These are phyloP conservation scores for Hirudinaria manillensis DNA, from an alignment of 2,888 invertebrate genomes.

Conservation along the genomic window DNA sequence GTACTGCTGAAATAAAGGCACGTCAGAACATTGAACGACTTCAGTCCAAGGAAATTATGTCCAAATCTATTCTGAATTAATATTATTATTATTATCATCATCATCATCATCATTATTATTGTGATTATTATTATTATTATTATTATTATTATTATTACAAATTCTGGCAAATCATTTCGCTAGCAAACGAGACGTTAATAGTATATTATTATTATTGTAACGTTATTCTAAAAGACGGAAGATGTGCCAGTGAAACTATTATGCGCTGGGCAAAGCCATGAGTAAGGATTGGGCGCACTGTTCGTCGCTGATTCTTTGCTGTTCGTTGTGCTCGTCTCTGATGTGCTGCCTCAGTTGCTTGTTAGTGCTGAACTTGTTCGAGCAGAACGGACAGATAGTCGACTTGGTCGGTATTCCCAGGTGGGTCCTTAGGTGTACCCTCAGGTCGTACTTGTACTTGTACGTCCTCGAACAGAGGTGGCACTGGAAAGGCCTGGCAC, in stretches of 20 bases:
- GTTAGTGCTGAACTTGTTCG: slow-evolving; percentile 41
- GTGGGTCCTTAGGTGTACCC: slow-evolving; percentile 42
- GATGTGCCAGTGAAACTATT: slow-evolving; percentile 6
- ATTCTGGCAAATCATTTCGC: background rate
- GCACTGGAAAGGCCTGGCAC: slow-evolving; percentile 42
- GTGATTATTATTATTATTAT: too few relatives aligned
- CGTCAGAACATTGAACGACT: background rate
- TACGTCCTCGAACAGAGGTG: slow-evolving; percentile 42
- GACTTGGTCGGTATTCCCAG: slow-evolving; percentile 43
- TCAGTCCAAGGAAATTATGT: background rate
- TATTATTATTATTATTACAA: too few relatives aligned
- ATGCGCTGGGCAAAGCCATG: slow-evolving; percentile 20
- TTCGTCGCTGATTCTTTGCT: slow-evolving; percentile 38
- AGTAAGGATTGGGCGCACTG: slow-evolving; percentile 35
- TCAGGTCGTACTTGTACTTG: slow-evolving; percentile 44
- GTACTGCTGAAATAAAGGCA: background rate
- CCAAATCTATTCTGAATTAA: background rate
- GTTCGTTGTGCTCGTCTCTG: slow-evolving; percentile 39
- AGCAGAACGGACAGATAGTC: slow-evolving; percentile 43
- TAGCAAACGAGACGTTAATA: background rate
- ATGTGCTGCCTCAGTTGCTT: slow-evolving; percentile 41
- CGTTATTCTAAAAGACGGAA: background rate
- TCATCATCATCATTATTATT: too few relatives aligned
- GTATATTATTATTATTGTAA: background rate
- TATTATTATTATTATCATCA: too few relatives aligned